Percentiles rank a stretch among this genome's conserved stretches.
phyloP scores from a whole-genome alignment of 2,113 vertebrate species.

The Antechinus stuartii region DNA sequence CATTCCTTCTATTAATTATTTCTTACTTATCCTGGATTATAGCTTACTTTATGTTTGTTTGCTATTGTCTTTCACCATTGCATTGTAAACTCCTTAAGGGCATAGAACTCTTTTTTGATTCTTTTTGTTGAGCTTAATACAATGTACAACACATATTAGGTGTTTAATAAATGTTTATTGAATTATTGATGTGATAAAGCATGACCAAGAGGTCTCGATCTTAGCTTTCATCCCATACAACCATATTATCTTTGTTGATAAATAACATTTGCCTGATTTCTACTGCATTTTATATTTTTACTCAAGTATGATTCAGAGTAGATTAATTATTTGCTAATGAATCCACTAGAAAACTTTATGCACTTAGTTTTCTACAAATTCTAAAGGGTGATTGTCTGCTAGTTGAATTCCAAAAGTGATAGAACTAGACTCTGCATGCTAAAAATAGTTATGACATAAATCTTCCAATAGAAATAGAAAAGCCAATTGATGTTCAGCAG shows the following conservation, averaged over 20 bases:
- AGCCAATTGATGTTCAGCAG: constrained; percentile 61
- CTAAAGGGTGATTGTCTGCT: constrained; percentile 11
- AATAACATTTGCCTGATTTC: not conserved
- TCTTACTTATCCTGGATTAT: not conserved
- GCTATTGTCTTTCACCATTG: not conserved
- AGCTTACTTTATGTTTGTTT: not conserved
- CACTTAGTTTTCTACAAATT: constrained; percentile 19
- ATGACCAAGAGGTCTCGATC: not conserved
- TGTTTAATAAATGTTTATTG: not conserved
- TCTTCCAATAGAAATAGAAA: constrained; percentile 71
- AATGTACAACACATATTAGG: not conserved
- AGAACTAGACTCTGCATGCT: constrained; percentile 57
- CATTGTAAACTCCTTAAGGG: not conserved
- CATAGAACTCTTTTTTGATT: not conserved
- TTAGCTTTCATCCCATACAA: constrained; percentile 20
- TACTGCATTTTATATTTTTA: constrained; percentile 46
- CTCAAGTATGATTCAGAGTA: not conserved
- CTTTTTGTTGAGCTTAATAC: not conserved
- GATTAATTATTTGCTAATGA: constrained; percentile 24
- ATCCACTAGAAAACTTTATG: constrained; percentile 27
- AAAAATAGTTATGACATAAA: constrained; percentile 61
- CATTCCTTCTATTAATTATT: not conserved
- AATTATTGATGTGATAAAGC: constrained; percentile 51
- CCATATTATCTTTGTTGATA: constrained; percentile 17
- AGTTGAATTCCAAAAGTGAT: constrained; percentile 37